Percentiles rank a stretch among this genome's conserved stretches.
Evolutionary conservation across 2,797 vertebrate genomes (phyloP).

Genomic region (Gymnothorax reevesii): DNA sequence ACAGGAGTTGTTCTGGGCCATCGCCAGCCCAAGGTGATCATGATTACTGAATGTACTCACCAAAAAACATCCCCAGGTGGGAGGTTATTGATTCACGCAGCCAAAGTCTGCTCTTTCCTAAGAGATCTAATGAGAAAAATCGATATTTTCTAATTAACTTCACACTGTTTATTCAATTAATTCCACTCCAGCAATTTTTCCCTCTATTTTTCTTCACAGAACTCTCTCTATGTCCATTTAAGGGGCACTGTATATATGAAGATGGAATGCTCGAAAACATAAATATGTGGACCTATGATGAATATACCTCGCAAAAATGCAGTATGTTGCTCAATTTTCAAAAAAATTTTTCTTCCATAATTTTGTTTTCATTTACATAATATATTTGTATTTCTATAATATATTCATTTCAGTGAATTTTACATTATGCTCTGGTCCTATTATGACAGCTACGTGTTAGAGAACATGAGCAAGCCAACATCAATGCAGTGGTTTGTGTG

Average conservation of each 20-base stretch:
- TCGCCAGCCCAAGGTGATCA: conserved; percentile 90
- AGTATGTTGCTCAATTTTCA: too few species aligned
- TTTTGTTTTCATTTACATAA: too few species aligned
- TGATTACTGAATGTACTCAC: conserved; percentile 89
- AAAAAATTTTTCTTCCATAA: too few species aligned
- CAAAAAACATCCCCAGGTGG: conserved; percentile 90
- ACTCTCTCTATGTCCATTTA: background rate
- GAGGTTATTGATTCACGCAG: conserved; percentile 26
- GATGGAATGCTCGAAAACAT: background rate
- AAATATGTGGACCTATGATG: background rate
- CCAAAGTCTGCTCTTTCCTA: background rate
- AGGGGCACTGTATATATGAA: background rate
- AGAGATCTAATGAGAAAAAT: conserved; percentile 8
- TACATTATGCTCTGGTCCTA: too few species aligned
- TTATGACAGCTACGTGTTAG: background rate
- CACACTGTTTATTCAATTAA: background rate
- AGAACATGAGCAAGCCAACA: too few species aligned
- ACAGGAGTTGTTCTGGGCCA: conserved; percentile 89
- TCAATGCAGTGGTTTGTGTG: background rate
- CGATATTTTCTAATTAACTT: conserved; percentile 13
- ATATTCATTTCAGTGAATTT: too few species aligned
- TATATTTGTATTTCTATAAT: too few species aligned
- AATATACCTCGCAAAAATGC: too few species aligned
- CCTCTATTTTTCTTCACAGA: background rate
- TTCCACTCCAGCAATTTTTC: conserved; percentile 2